These are phyloP conservation scores for Chromobotia macracanthus DNA, from an alignment of 2,797 vertebrate species.

Conservation along the genomic window DNA sequence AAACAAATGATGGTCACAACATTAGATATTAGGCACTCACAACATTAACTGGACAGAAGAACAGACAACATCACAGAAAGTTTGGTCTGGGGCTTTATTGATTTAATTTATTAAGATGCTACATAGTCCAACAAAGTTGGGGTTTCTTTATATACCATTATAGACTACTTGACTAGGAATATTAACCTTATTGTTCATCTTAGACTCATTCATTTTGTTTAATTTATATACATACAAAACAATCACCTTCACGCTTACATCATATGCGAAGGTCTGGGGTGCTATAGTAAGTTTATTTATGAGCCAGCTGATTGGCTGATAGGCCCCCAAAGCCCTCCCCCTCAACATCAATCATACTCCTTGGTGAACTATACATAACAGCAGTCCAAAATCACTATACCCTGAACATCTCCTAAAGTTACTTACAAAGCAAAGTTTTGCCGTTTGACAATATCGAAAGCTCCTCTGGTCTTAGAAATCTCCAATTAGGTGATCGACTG, in stretches of 20 bases:
- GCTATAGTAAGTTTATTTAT: slow-evolving; percentile 62
- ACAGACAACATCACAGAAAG: slow-evolving; percentile 69
- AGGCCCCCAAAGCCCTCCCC: slow-evolving; percentile 47
- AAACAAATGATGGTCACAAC: too few species aligned
- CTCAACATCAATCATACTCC: slow-evolving; percentile 36
- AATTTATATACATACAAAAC: slow-evolving; percentile 87
- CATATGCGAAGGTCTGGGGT: slow-evolving; percentile 74
- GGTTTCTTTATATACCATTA: slow-evolving; percentile 82
- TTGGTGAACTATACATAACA: slow-evolving; percentile 44
- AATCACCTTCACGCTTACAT: slow-evolving; percentile 81
- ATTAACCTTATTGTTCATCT: slow-evolving; percentile 73
- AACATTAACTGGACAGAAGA: slow-evolving; percentile 21
- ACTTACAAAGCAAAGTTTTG: slow-evolving; percentile 47
- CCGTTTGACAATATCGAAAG: slow-evolving; percentile 50
- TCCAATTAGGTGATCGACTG: slow-evolving; percentile 78
- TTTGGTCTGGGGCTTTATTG: slow-evolving; percentile 87
- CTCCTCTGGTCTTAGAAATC: slow-evolving; percentile 59
- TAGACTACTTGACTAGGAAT: slow-evolving; percentile 85
- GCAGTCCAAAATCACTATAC: slow-evolving; percentile 42
- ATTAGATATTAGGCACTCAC: background rate
- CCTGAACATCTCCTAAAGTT: slow-evolving; percentile 41
- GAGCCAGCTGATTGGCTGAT: slow-evolving; percentile 38
- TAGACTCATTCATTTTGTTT: slow-evolving; percentile 78
- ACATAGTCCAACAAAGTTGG: slow-evolving; percentile 95
- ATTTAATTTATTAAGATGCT: slow-evolving; percentile 95